phyloP scores from a whole-genome alignment of 2,797 vertebrate genomes.

The Cynodonichthys magdalenae region DNA sequence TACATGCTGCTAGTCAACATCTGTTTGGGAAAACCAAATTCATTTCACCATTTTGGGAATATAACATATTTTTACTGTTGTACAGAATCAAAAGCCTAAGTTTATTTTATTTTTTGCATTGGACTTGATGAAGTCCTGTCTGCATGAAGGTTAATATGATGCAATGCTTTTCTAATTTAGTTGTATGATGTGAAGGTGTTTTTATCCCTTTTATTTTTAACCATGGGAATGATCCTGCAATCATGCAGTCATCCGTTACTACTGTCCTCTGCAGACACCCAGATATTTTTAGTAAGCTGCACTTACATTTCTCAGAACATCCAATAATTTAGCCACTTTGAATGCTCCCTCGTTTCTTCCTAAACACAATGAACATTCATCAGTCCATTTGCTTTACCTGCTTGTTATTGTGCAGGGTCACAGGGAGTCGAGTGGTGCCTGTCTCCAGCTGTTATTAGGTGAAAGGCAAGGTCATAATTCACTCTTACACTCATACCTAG shows the following conservation, averaged over 20 bases:
- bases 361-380: too few species aligned
- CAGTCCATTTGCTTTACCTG: too few species aligned
- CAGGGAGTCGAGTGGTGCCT: too few species aligned
- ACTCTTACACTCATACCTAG: too few species aligned
- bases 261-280: background rate
- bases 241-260: background rate
- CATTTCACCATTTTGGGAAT: slow-evolving; percentile 8
- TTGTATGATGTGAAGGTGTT: background rate
- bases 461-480: too few species aligned
- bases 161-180: background rate
- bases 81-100: background rate
- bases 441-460: too few species aligned
- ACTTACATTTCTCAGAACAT: background rate
- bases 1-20: slow-evolving; percentile 9
- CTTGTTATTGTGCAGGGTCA: too few species aligned
- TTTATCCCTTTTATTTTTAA: background rate
- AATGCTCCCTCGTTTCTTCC: background rate
- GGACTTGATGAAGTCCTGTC: background rate
- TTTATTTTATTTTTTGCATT: background rate
- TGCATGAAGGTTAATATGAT: background rate
- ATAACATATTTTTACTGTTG: background rate
- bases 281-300: background rate
- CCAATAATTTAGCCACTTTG: background rate
- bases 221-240: background rate
- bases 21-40: slow-evolving; percentile 11